These are phyloP conservation scores for Hypothenemus hampei DNA, from an alignment of 1,140 invertebrate genomes.

Conservation along the genomic window DNA sequence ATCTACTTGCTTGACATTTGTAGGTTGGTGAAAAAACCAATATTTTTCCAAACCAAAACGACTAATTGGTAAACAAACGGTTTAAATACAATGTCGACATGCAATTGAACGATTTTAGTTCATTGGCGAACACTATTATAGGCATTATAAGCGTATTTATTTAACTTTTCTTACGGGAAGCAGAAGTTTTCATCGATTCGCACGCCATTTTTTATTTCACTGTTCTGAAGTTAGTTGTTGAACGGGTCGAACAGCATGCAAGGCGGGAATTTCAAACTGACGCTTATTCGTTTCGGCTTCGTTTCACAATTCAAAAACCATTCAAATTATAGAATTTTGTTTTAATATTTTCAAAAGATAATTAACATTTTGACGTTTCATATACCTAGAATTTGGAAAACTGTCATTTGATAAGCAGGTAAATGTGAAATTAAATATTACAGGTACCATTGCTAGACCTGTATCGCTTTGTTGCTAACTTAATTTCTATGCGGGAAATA, in stretches of 20 bases:
- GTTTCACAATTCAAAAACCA: background rate
- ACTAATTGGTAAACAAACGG: conserved; percentile 6
- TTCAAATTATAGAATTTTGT: background rate
- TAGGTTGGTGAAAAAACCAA: conserved; percentile 17
- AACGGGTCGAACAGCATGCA: background rate
- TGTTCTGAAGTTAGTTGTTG: conserved; percentile 11
- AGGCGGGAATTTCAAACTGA: background rate
- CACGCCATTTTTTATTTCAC: conserved; percentile 38
- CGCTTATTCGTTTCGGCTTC: background rate
- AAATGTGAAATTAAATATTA: background rate
- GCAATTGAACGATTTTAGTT: conserved; percentile 28
- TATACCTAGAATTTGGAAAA: conserved; percentile 3
- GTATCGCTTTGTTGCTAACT: background rate
- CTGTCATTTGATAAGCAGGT: background rate
- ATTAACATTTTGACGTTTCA: conserved; percentile 3
- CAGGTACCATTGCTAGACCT: background rate
- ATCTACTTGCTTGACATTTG: conserved; percentile 30
- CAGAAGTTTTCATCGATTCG: conserved; percentile 37
- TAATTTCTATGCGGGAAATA: background rate
- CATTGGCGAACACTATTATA: conserved; percentile 27
- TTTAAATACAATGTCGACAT: conserved; percentile 23
- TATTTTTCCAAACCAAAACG: conserved; percentile 11
- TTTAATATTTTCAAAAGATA: conserved; percentile 1
- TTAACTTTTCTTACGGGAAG: conserved; percentile 40
- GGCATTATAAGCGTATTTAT: conserved; percentile 34